Evolutionary conservation across 2,797 vertebrate genomes (phyloP).

Genomic region (Pempheris klunzingeri): DNA sequence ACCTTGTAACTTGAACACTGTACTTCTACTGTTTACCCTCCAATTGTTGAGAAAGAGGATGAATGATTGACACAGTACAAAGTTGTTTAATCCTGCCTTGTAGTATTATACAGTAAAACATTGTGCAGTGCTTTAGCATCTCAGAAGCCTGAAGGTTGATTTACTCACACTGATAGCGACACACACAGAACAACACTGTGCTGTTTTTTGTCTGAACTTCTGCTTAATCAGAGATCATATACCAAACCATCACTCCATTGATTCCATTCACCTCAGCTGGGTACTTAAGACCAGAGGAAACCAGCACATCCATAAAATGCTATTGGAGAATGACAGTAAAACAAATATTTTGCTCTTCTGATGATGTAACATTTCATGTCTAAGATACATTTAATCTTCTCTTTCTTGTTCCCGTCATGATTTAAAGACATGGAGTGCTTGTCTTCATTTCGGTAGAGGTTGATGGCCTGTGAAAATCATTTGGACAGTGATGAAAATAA

Average conservation of each 20-base stretch:
- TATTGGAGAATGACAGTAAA: neutral
- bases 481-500: conserved; percentile 7
- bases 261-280: neutral
- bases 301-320: neutral
- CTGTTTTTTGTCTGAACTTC: too few species aligned
- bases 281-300: neutral
- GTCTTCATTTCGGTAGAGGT: neutral
- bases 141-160: neutral
- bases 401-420: neutral
- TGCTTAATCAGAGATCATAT: neutral
- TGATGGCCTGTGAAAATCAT: neutral
- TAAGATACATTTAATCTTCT: neutral
- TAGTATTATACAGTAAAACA: neutral
- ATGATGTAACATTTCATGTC: neutral
- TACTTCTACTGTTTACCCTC: too few species aligned
- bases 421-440: neutral
- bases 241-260: neutral
- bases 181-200: too few species aligned
- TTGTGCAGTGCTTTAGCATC: neutral
- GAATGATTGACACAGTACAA: neutral
- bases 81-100: neutral
- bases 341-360: neutral
- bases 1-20: neutral
- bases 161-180: too few species aligned
- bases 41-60: too few species aligned